A percentile compares a stretch with the other conserved stretches of the same genome.
phyloP scores from a whole-genome alignment of 30 jellyfish, hydroid and myxozoan species.

The Chrysaora quinquecirrha region DNA sequence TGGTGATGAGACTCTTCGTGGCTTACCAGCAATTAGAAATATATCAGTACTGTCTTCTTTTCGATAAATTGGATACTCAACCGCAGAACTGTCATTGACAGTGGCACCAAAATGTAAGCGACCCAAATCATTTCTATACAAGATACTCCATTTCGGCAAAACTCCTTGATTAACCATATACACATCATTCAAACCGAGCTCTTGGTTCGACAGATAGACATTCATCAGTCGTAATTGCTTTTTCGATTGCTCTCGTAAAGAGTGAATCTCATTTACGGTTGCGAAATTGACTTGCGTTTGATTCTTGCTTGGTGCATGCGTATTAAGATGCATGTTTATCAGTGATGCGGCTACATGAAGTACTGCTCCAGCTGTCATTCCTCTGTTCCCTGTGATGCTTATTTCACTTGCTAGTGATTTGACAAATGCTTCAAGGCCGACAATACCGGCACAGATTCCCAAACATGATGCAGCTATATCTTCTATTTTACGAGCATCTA shows the following conservation, averaged over 20 bases:
- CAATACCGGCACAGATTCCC: conserved; percentile 66
- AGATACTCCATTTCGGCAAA: conserved; percentile 67
- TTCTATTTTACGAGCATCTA: conserved; percentile 25
- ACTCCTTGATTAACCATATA: conserved; percentile 60
- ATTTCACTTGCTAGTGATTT: conserved; percentile 50
- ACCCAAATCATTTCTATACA: conserved; percentile 45
- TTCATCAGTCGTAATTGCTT: conserved; percentile 31
- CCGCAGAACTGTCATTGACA: conserved; percentile 44
- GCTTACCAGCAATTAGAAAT: conserved; percentile 47
- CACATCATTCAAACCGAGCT: conserved; percentile 40
- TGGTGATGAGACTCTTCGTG: conserved; percentile 50
- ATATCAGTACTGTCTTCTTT: conserved; percentile 61
- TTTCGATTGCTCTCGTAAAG: conserved; percentile 42
- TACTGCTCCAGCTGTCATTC: conserved; percentile 39
- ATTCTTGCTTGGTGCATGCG: not conserved
- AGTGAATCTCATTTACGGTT: conserved; percentile 12
- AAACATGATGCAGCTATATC: conserved; percentile 43
- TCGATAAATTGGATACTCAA: conserved; percentile 53
- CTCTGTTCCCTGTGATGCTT: conserved; percentile 16
- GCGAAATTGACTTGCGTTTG: not conserved
- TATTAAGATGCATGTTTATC: conserved; percentile 28
- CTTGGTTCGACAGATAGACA: conserved; percentile 7
- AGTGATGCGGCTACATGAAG: conserved; percentile 49
- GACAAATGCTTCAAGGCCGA: conserved; percentile 49
- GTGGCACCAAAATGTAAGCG: conserved; percentile 53